Base-by-base conservation (phyloP, 2,888 invertebrate species). In the Stenchaetothrips biformis region DNA sequence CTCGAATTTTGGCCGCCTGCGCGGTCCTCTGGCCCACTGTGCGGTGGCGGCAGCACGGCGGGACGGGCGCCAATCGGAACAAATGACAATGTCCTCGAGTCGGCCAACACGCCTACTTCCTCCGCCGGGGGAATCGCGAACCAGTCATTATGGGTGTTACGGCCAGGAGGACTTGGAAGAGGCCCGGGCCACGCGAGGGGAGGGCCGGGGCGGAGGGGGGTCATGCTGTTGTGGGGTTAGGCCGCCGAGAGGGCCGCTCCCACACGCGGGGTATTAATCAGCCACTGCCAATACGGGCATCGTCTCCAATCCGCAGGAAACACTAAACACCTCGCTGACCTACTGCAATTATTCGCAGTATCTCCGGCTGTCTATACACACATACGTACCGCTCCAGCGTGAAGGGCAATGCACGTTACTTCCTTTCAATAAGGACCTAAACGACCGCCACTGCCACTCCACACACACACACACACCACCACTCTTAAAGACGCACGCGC, bases 201-300 rank as follows among this genome's bases (percentile, higher is more conserved):
- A n/a, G 62, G 67, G 67, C 21, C 21, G n/a, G 53, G 53, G 16
- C 13, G 13, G 13, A 18, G 53, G 59, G 59, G 59, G 59, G 59
- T n/a, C n/a, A n/a, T n/a, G n/a, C n/a, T n/a, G n/a, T n/a, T n/a
- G 59, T n/a, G 13, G 13, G 18, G 67, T 3, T 21, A 21, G 67
- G 9, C 7, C n/a, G 21, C 67, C 1, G 25, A 25, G 8, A 25
- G 67, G 67, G 67, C 67, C 67, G 67, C 37, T 37, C 37, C 37
- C 37, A 37, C 37, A 37, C 37, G 13, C 53, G 16, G 59, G 67
- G 67, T 74, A 74, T 74, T 25, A 74, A 74, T 74, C 67, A 74
- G 67, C 67, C 67, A 67, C n/a, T 67, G 67, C 67, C 67, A 74
- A 74, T 74, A 74, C 67, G 67, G 25, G 67, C 67, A 74, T 74